A percentile compares a stretch with the other conserved stretches of the same genome.
phyloP scores from a whole-genome alignment of 2,113 vertebrate species.

The Sceloporus undulatus region DNA sequence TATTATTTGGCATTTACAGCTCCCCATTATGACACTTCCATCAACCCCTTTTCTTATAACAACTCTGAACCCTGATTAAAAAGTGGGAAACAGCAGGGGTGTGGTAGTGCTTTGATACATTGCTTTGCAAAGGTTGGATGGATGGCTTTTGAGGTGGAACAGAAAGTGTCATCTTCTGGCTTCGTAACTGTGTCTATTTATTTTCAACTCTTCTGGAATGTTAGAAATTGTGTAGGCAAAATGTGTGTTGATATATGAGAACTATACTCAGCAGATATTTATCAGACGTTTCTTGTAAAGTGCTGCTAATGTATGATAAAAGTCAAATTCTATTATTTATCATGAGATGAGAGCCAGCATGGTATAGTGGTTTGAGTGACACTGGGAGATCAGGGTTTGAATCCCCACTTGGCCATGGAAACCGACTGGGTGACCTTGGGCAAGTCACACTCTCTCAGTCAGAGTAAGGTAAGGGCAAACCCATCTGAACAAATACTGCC shows the following conservation, averaged over 20 bases:
- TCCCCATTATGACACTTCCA: conserved; percentile 23
- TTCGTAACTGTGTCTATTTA: neutral
- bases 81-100: neutral
- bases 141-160: conserved; percentile 1
- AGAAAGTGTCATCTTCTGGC: neutral
- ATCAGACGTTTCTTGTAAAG: neutral
- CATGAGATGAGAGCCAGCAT: too few relatives aligned
- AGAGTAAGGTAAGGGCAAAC: too few relatives aligned
- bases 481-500: too few relatives aligned
- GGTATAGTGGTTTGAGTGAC: too few relatives aligned
- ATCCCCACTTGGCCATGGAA: too few relatives aligned
- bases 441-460: too few relatives aligned
- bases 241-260: neutral
- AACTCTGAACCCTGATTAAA: conserved; percentile 20
- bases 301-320: neutral
- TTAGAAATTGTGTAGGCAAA: neutral
- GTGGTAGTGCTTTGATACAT: conserved; percentile 38
- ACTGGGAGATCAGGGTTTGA: too few relatives aligned
- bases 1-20: neutral
- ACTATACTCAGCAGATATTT: conserved; percentile 18
- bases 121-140: conserved; percentile 30
- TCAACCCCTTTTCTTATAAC: conserved; percentile 23
- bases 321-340: neutral
- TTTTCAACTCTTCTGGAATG: conserved; percentile 19
- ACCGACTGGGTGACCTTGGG: too few relatives aligned